These are phyloP conservation scores for Numenius arquata DNA, from an alignment of 2,113 vertebrate genomes.

Conservation along the genomic window DNA sequence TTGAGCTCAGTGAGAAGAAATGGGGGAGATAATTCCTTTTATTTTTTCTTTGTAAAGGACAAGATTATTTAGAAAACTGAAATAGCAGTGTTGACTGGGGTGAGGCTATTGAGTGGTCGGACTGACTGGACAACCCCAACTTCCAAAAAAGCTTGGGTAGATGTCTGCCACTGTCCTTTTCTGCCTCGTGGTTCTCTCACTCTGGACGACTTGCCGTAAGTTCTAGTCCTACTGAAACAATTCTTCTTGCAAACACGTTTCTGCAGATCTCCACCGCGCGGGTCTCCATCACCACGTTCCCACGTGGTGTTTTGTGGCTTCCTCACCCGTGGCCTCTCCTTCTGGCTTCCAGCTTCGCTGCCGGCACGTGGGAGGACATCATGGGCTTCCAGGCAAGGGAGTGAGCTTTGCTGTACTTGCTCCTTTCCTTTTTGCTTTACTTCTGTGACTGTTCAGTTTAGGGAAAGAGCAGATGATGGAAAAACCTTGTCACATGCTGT, in stretches of 20 bases:
- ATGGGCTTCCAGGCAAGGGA: background rate
- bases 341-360: background rate
- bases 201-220: too few species aligned
- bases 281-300: fast-evolving
- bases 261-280: background rate
- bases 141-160: background rate
- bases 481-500: background rate
- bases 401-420: background rate
- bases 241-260: fast-evolving
- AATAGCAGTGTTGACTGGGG: background rate
- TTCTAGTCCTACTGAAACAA: background rate
- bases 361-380: fast-evolving
- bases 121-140: background rate
- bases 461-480: background rate
- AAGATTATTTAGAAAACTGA: background rate
- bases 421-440: background rate
- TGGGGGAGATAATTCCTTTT: background rate
- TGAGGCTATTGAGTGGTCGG: background rate
- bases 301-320: fast-evolving
- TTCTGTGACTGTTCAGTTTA: background rate
- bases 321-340: background rate
- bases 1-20: background rate
- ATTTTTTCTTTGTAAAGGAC: background rate
- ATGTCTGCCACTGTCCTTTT: background rate
- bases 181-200: background rate